Percentiles rank a stretch among this genome's conserved stretches.
These are phyloP conservation scores for Ephialtes manifestator DNA, from an alignment of 2,888 invertebrate genomes.

Conservation along the genomic window DNA sequence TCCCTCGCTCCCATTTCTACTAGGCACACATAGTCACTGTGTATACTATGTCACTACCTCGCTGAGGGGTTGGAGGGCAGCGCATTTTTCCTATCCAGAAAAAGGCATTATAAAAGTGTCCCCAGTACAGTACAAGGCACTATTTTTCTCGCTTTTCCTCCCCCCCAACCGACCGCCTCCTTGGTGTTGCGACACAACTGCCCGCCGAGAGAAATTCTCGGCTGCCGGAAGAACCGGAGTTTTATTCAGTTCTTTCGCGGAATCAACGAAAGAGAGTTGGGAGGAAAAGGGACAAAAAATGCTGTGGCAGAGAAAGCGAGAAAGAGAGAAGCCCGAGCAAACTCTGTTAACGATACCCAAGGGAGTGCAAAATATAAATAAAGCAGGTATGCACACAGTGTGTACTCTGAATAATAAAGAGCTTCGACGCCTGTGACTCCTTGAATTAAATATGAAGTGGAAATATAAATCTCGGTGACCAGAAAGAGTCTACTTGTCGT, in stretches of 20 bases:
- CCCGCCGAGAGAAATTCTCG: constrained; percentile 61
- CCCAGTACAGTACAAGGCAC: constrained; percentile 41
- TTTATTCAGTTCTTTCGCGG: constrained; percentile 77
- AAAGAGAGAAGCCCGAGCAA: constrained; percentile 11
- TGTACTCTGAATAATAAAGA: constrained; percentile 32
- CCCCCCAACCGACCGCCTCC: constrained; percentile 40
- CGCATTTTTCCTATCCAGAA: constrained; percentile 73
- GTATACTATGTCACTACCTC: background rate
- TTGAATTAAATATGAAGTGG: constrained; percentile 50
- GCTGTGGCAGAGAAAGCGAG: constrained; percentile 27
- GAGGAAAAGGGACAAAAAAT: constrained; percentile 26
- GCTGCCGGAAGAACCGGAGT: constrained; percentile 73
- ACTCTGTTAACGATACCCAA: constrained; percentile 55
- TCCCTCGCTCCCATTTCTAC: constrained; percentile 45
- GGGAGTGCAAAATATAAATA: constrained; percentile 34
- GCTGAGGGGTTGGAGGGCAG: constrained; percentile 28
- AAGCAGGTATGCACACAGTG: background rate
- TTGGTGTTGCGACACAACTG: constrained; percentile 58
- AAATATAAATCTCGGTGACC: constrained; percentile 26
- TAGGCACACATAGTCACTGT: constrained; percentile 9
- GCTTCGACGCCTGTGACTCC: constrained; percentile 33
- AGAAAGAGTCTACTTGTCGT: constrained; percentile 1
- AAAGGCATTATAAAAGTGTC: constrained; percentile 73
- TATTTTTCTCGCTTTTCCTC: constrained; percentile 48
- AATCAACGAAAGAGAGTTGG: constrained; percentile 69